These are phyloP conservation scores for Lasiommata megera DNA, from an alignment of 2,888 invertebrate genomes.

Conservation along the genomic window DNA sequence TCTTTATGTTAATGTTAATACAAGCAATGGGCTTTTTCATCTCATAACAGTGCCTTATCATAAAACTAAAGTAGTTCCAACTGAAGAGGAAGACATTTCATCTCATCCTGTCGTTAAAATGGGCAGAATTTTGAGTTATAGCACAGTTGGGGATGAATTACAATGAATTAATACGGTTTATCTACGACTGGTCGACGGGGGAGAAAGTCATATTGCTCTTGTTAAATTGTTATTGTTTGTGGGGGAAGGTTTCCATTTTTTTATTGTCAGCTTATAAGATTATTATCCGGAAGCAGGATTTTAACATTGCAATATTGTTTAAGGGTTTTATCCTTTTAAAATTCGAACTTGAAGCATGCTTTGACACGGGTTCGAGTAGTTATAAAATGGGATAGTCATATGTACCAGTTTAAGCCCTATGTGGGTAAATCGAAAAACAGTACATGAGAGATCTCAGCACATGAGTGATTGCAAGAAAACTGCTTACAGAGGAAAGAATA, in stretches of 20 bases:
- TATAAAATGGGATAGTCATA: too few relatives aligned
- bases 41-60: neutral
- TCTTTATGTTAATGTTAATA: too few relatives aligned
- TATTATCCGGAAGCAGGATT: neutral
- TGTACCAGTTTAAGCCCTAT: too few relatives aligned
- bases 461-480: too few relatives aligned
- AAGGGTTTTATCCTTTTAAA: neutral
- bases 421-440: too few relatives aligned
- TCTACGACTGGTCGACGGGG: conserved; percentile 9
- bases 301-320: too few relatives aligned
- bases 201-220: conserved; percentile 12
- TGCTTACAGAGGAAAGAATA: too few relatives aligned
- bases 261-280: neutral
- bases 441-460: too few relatives aligned
- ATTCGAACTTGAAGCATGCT: neutral
- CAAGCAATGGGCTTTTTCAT: neutral
- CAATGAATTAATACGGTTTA: conserved; percentile 20
- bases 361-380: too few relatives aligned
- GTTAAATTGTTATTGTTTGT: conserved; percentile 12
- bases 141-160: conserved; percentile 11
- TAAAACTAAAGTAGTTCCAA: neutral
- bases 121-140: conserved; percentile 10
- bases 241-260: neutral
- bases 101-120: neutral
- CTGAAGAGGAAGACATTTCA: neutral